Evolutionary conservation across 2,113 vertebrate genomes (phyloP).

Genomic region (Diglossa brunneiventris): DNA sequence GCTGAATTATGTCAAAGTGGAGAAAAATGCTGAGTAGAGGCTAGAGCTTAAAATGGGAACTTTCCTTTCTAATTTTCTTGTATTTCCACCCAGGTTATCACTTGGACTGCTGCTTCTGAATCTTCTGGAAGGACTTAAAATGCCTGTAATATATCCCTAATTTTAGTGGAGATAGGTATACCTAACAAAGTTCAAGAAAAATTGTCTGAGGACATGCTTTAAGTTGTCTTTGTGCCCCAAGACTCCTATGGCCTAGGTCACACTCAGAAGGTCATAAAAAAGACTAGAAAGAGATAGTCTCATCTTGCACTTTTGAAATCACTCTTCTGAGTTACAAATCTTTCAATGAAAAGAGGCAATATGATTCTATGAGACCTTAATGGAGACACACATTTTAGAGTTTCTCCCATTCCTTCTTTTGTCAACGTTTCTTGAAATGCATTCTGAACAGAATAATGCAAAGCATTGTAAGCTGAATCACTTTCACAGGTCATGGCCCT

Average conservation of each 20-base stretch:
- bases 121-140: neutral
- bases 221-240: neutral
- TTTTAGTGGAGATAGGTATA: neutral
- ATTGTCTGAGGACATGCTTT: neutral
- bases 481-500: neutral
- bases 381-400: neutral
- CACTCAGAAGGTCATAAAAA: neutral
- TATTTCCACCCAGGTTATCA: neutral
- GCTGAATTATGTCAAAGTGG: neutral
- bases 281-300: neutral
- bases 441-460: neutral
- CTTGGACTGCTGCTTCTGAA: neutral
- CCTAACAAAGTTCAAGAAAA: neutral
- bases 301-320: neutral
- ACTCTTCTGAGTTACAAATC: neutral
- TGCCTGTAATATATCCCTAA: neutral
- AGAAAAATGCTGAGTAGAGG: neutral
- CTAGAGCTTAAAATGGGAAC: neutral
- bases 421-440: neutral
- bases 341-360: neutral
- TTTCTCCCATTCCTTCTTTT: neutral
- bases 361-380: neutral
- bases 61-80: neutral
- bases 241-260: neutral
- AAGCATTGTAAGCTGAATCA: neutral